Conservation (phyloP, 2,888 invertebrate species). For the Sycophila texana region DNA sequence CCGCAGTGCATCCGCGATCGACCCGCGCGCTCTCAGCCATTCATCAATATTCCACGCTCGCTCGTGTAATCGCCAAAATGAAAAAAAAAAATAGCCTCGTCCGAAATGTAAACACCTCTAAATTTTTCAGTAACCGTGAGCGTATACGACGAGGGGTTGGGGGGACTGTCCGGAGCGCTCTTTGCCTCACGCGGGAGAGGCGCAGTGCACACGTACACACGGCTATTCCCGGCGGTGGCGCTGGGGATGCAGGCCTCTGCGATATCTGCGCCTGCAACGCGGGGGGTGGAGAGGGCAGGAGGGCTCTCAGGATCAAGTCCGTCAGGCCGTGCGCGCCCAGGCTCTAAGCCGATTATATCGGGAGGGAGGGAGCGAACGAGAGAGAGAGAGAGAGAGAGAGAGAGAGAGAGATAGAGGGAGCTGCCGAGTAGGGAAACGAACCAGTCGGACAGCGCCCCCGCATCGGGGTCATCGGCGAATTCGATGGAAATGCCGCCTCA, state of each 20-base stretch:
- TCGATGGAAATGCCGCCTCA: slow-evolving; percentile 59
- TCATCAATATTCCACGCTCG: no score
- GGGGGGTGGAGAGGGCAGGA: slow-evolving; percentile 55
- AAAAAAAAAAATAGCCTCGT: no score
- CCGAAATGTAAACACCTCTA: no score
- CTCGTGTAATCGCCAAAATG: no score
- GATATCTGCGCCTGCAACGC: slow-evolving; percentile 7
- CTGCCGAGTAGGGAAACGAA: slow-evolving; percentile 23
- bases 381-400: no score
- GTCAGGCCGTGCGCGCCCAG: slow-evolving; percentile 66
- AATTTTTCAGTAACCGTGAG: no score
- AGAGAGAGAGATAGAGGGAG: no score
- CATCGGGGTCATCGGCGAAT: slow-evolving; percentile 59
- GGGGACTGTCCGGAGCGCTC: no score
- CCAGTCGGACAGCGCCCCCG: slow-evolving; percentile 21
- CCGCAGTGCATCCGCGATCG: no score
- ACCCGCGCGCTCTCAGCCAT: no score
- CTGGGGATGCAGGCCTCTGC: slow-evolving; percentile 22
- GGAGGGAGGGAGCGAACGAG: slow-evolving; percentile 56
- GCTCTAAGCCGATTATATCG: slow-evolving; percentile 73
- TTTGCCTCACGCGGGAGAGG: no score
- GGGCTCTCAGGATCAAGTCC: slow-evolving; percentile 67
- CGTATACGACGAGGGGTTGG: not conserved
- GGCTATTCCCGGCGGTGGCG: not conserved
- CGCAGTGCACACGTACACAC: not conserved